Base-by-base conservation (phyloP, 2,888 invertebrate genomes). In the Strigamia maritima region DNA sequence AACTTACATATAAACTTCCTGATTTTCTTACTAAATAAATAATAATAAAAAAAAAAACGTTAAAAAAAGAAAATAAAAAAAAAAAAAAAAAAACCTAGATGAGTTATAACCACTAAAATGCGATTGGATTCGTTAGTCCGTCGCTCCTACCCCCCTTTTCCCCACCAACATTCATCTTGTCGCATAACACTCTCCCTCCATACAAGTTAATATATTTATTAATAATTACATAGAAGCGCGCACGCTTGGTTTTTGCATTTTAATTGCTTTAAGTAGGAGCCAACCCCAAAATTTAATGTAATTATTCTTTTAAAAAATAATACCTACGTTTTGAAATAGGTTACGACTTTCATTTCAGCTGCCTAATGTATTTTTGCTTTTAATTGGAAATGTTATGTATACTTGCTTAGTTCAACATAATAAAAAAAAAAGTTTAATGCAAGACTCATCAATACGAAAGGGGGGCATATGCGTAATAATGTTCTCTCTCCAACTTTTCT, bases 71-170 rank as follows among this genome's bases (percentile, higher is more conserved):
- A 8, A 65, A 2, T 14, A 70, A 28, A 8, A 70, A 70, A 26
- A 70, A 16, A 28, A 26, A 26, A 26, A 70, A 28, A 14, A 70
- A 70, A 70, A 14, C 28, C n/a, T n/a, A n/a, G 77, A 77, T 49
- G 31, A 77, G 49, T 77, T 77, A 40, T 38, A 77, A 49, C 24
- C 26, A 77, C 44, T 49, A 77, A 77, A 44, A 77, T 12, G 77
- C 49, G 77, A 77, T 77, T 49, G 77, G 49, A 22, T 44, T 77
- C 38, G 38, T 40, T 40, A 14, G 19, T 74, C 75, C 40, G 22
- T 35, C 76, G 19, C n/a, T 19, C 22, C 8, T n/a, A 19, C 26
- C n/a, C 70, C 60, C 70, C n/a, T 28, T 26, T 28, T 70, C 28
- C 26, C 70, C 7, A 14, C 24, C 8, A 70, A 70, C 70, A 70